Evolutionary conservation across 2,888 invertebrate genomes (phyloP).

Genomic region (Zhuqinia jingwanae): DNA sequence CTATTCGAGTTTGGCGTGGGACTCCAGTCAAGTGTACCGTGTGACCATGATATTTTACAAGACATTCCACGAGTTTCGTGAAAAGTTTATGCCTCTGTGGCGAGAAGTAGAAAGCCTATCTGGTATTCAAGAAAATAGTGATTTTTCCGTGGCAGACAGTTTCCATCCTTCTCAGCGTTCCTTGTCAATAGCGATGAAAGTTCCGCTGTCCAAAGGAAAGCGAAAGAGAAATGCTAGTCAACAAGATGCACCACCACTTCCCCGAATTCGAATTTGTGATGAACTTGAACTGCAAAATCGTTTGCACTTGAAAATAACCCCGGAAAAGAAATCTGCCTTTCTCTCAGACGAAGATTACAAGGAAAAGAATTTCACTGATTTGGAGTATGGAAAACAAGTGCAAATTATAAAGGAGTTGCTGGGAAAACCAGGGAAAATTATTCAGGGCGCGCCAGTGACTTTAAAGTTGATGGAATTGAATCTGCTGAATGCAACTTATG

Average conservation of each 20-base stretch:
- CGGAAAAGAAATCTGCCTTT: constrained; percentile 2
- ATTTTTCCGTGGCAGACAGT: neutral
- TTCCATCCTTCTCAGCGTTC: neutral
- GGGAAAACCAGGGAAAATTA: neutral
- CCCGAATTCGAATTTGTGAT: constrained; percentile 2
- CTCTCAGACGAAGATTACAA: neutral
- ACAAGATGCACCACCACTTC: neutral
- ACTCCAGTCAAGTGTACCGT: constrained; percentile 44
- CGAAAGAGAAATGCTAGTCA: neutral
- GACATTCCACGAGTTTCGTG: constrained; percentile 38
- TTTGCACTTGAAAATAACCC: neutral
- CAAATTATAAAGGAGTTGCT: constrained; percentile 52
- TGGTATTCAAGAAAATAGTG: neutral
- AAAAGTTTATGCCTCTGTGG: constrained; percentile 23
- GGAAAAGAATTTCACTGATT: constrained; percentile 45
- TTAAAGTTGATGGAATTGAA: neutral
- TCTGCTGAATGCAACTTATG: neutral
- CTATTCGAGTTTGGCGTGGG: constrained; percentile 66
- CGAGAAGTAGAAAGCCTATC: constrained; percentile 29
- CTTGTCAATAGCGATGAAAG: no score
- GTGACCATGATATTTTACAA: constrained; percentile 43
- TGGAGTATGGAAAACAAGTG: constrained; percentile 27
- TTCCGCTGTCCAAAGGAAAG: neutral
- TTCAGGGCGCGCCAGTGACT: neutral
- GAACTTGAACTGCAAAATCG: constrained; percentile 7